Conservation (phyloP, 2,797 vertebrate species). For the Psittacula derbiana region DNA sequence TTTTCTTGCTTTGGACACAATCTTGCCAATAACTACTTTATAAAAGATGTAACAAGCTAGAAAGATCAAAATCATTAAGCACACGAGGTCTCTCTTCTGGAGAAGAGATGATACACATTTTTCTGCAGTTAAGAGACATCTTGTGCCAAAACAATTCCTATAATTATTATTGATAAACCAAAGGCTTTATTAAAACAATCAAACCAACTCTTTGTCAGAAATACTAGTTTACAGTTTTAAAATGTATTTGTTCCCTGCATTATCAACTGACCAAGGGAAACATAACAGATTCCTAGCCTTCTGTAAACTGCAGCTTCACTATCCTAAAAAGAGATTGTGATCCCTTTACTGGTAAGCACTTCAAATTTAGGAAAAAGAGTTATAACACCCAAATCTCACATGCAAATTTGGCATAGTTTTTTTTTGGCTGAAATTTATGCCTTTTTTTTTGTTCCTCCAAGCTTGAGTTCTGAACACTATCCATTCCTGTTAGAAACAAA, state of each 20-base stretch:
- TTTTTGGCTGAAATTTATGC: background rate
- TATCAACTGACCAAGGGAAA: background rate
- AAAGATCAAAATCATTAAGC: background rate
- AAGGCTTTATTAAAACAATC: background rate
- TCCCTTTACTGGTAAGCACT: background rate
- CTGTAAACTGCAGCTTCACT: background rate
- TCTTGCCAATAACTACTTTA: background rate
- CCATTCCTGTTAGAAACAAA: background rate
- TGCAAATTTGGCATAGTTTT: background rate
- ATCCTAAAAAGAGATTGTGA: background rate
- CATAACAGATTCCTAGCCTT: background rate
- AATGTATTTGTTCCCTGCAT: background rate
- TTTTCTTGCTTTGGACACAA: background rate
- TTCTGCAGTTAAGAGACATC: background rate
- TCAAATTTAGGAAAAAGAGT: background rate
- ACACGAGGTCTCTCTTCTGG: background rate
- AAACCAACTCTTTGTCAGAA: background rate
- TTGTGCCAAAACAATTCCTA: background rate
- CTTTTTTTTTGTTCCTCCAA: background rate
- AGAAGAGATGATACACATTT: background rate
- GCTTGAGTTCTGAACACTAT: background rate
- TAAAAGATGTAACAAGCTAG: background rate
- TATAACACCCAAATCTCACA: background rate
- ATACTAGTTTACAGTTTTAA: background rate
- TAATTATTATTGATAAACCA: background rate